Evolutionary conservation across 2,888 invertebrate genomes (phyloP), one percentile per base, ranked within the genome.

Genomic region (Euphydryas editha): DNA sequence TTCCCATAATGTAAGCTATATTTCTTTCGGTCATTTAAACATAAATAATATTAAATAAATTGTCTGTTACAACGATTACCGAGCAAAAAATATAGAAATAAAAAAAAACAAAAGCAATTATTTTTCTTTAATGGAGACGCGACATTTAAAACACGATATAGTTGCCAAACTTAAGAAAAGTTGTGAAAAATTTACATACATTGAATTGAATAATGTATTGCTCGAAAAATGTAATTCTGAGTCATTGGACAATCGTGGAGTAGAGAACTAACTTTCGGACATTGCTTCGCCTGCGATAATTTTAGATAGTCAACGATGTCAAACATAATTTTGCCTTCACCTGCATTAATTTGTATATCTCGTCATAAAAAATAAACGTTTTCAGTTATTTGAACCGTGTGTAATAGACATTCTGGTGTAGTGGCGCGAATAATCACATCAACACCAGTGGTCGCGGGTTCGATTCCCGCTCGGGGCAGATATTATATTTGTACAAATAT

Each of bases 181-280:
- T 60, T 21, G 10, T 42, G 55, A 62, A 67, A 69, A 71, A 66
- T 58, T 59, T 65, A 62, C 61, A 61, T 69, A 62, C 62, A 55
- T 59, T 59, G 46, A 61, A 67, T 67, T 71, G 67, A 44, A 66
- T 54, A 64, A 71, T 68, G 67, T 62, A 65, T 67, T 39, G 17
- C 47, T 55, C n/a, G 39, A 13, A 44, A 17, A 2, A 20, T 24
- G 3, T 2, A 15, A 49, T 6, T 46, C 24, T 69, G 71, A 69
- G 39, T 72, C 72, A 72, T 17, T 21, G 13, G 30, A 4, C 4
- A 13, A n/a, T n/a, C n/a, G n/a, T n/a, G n/a, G 21, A 21, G 15
- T 8, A n/a, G 20, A 15, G n/a, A 24, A 24, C 21, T 24, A 51
- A 4, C 21, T 51, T 51, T 13, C 7, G 15, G 13, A 6, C 3